Percentiles rank a stretch among this genome's conserved stretches.
Evolutionary conservation across 2,888 invertebrate genomes (phyloP).

Genomic region (Coelinius sp.): DNA sequence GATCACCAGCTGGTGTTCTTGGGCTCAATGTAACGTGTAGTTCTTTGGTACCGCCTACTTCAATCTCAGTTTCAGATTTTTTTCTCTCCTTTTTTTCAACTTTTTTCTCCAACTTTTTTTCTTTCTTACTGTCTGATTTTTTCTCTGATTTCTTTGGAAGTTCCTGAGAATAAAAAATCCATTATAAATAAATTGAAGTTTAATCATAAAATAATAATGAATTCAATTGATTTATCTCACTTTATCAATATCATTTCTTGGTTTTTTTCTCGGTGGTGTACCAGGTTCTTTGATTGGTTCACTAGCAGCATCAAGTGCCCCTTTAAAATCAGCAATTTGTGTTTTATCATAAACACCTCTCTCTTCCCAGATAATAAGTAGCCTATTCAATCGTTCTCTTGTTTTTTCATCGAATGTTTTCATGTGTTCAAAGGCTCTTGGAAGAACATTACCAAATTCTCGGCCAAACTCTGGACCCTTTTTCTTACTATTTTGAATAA

Average conservation of each 20-base stretch:
- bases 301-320: conserved; percentile 71
- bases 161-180: conserved; percentile 13
- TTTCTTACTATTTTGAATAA: conserved; percentile 98
- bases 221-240: too few species aligned
- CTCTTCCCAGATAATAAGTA: conserved; percentile 93
- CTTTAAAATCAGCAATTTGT: conserved; percentile 85
- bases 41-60: conserved; percentile 82
- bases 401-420: conserved; percentile 86
- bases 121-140: conserved; percentile 43
- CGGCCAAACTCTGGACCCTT: conserved; percentile 96
- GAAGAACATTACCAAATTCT: conserved; percentile 86
- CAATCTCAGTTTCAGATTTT: conserved; percentile 73
- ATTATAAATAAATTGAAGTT: background rate
- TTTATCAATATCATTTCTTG: conserved; percentile 67
- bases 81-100: conserved; percentile 71
- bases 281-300: conserved; percentile 58
- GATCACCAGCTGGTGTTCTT: conserved; percentile 85
- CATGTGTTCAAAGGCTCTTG: conserved; percentile 89
- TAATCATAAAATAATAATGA: too few species aligned
- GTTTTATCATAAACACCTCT: conserved; percentile 88
- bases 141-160: conserved; percentile 18
- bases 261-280: conserved; percentile 71
- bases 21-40: conserved; percentile 85
- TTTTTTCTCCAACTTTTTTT: conserved; percentile 45
- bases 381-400: conserved; percentile 83